Evolutionary conservation across 2,888 invertebrate species (phyloP).

Genomic region (Tolmerus cingulatus): DNA sequence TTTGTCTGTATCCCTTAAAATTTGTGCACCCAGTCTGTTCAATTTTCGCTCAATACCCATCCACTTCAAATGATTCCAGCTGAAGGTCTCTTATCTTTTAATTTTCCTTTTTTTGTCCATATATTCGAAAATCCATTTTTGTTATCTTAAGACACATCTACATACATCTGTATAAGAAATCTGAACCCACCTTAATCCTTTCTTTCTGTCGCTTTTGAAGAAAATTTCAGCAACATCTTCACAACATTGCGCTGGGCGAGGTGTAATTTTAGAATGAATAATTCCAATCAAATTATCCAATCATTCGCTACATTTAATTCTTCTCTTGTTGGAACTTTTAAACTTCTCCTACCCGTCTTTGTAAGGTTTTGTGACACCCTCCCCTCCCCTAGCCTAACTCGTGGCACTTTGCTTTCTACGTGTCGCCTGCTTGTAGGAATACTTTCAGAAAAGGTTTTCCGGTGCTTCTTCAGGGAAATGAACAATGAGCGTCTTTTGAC

Average conservation of each 20-base stretch:
- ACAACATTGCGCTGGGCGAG: neutral
- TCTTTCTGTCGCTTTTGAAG: neutral
- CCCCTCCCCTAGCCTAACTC: neutral
- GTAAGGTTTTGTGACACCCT: constrained; percentile 1
- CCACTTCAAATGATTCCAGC: neutral
- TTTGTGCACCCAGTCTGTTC: neutral
- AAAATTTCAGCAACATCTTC: neutral
- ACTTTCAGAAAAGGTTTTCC: neutral
- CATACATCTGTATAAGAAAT: constrained; percentile 6
- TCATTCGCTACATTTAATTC: constrained; percentile 57
- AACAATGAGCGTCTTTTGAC: constrained; percentile 4
- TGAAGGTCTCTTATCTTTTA: neutral
- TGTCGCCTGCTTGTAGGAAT: neutral
- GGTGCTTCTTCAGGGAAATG: neutral
- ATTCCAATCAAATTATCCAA: constrained; percentile 56
- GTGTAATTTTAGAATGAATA: constrained; percentile 50
- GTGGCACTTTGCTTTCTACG: neutral
- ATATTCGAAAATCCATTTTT: neutral
- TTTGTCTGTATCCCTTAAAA: neutral
- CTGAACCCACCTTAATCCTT: neutral
- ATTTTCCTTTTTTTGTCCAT: neutral
- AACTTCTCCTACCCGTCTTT: neutral
- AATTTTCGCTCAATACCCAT: neutral
- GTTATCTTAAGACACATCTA: neutral
- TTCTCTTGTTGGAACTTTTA: constrained; percentile 45